phyloP scores from a whole-genome alignment of 2,888 invertebrate species.

The Tanypteryx hageni region DNA sequence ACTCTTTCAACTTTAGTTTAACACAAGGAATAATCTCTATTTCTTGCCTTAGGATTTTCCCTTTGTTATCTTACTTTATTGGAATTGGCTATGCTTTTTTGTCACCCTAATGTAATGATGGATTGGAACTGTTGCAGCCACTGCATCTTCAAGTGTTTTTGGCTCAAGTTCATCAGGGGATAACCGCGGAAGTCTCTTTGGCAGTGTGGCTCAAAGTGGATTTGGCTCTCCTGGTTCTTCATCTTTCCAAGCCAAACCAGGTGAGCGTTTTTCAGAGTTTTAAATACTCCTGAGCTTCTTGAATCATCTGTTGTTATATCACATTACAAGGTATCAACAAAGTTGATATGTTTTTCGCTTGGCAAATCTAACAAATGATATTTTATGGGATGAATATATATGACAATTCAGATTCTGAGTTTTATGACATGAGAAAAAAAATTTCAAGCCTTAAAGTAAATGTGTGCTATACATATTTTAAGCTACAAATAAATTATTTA shows the following conservation, averaged over 20 bases:
- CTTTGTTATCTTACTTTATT: neutral
- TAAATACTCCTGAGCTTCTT: neutral
- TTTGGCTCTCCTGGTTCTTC: slow-evolving; percentile 73
- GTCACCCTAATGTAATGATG: neutral
- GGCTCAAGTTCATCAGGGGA: neutral
- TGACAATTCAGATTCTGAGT: too few relatives aligned
- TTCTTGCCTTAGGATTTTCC: neutral
- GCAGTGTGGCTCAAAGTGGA: slow-evolving; percentile 73
- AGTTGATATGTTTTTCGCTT: too few relatives aligned
- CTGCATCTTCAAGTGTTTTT: slow-evolving; percentile 1
- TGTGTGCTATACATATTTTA: too few relatives aligned
- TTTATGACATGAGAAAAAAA: too few relatives aligned
- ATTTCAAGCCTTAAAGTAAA: too few relatives aligned
- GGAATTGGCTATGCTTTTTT: neutral
- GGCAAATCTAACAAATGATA: too few relatives aligned
- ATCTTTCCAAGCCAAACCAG: slow-evolving; percentile 41
- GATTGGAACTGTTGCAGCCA: slow-evolving; percentile 4
- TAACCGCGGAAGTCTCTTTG: neutral
- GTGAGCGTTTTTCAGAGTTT: neutral
- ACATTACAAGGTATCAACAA: neutral
- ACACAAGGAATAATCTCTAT: neutral
- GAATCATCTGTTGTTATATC: neutral
- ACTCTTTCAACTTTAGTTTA: too few relatives aligned
- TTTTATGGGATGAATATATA: too few relatives aligned
- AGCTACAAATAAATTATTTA: too few relatives aligned